Conservation (phyloP, 1,140 invertebrate genomes). For the Drosophila nannoptera region DNA sequence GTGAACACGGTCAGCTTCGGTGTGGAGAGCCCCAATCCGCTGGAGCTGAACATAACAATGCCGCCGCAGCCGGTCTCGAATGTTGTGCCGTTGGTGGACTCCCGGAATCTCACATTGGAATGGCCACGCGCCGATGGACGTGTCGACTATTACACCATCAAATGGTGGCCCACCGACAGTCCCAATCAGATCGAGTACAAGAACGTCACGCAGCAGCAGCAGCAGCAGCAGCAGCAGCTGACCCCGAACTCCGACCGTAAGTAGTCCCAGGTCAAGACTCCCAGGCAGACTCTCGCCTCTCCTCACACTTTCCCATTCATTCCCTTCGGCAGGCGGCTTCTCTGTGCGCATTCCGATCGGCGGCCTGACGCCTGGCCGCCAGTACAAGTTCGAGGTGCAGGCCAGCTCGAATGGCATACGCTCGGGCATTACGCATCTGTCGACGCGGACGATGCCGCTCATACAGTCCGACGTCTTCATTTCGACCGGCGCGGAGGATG, state of each 20-base stretch:
- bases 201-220: constrained; percentile 38
- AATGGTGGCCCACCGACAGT: constrained; percentile 84
- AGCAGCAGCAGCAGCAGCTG: neutral
- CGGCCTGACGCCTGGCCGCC: constrained; percentile 88
- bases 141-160: constrained; percentile 90
- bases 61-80: constrained; percentile 90
- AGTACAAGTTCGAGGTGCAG: constrained; percentile 88
- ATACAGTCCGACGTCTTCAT: constrained; percentile 94
- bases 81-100: constrained; percentile 89
- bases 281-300: too few species aligned
- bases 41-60: constrained; percentile 89
- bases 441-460: constrained; percentile 89
- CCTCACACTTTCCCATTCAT: too few species aligned
- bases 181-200: constrained; percentile 66
- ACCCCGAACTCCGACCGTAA: constrained; percentile 42
- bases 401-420: constrained; percentile 88
- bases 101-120: constrained; percentile 92
- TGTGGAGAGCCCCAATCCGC: constrained; percentile 87
- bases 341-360: constrained; percentile 84
- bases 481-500: constrained; percentile 87
- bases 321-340: too few species aligned
- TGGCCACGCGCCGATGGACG: constrained; percentile 91
- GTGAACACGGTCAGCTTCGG: constrained; percentile 92
- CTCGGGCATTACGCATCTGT: constrained; percentile 85
- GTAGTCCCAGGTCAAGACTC: too few species aligned